phyloP scores from a whole-genome alignment of 1,140 invertebrate species.

The Trichonephila clavata region DNA sequence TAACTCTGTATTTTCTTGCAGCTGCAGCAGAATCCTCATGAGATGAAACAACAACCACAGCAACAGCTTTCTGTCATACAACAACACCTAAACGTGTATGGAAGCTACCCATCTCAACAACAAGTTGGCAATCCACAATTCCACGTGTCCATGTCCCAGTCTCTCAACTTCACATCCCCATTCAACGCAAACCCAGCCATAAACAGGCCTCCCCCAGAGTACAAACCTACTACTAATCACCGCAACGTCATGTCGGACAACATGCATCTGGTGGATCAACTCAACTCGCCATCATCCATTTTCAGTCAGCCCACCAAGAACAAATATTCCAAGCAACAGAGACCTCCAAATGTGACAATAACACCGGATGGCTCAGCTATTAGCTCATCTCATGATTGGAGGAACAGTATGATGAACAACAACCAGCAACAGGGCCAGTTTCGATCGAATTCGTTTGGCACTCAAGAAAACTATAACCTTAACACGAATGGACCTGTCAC shows the following conservation, averaged over 20 bases:
- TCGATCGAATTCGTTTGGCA: neutral
- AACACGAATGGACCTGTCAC: neutral
- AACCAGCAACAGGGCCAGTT: conserved; percentile 34
- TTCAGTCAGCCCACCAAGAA: conserved; percentile 44
- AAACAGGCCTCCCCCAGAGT: conserved; percentile 69
- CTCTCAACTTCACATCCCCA: neutral
- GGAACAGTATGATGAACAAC: conserved; percentile 33
- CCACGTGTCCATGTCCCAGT: conserved; percentile 50
- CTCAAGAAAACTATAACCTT: conserved; percentile 46
- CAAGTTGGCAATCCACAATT: conserved; percentile 19
- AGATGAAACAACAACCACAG: conserved; percentile 30
- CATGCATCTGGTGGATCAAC: conserved; percentile 41
- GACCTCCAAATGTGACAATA: conserved; percentile 64
- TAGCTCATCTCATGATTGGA: neutral
- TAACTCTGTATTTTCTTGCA: neutral
- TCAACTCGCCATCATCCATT: conserved; percentile 44
- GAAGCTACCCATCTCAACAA: conserved; percentile 39
- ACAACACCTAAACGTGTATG: conserved; percentile 33
- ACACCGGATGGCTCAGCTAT: conserved; percentile 58
- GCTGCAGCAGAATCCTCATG: neutral
- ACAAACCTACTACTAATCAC: conserved; percentile 24
- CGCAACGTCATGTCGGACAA: conserved; percentile 15
- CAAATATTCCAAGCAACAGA: conserved; percentile 49
- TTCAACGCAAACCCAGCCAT: conserved; percentile 40
- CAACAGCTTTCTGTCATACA: neutral